phyloP scores from a whole-genome alignment of 2,888 invertebrate species.

The Drosophila paranaensis region DNA sequence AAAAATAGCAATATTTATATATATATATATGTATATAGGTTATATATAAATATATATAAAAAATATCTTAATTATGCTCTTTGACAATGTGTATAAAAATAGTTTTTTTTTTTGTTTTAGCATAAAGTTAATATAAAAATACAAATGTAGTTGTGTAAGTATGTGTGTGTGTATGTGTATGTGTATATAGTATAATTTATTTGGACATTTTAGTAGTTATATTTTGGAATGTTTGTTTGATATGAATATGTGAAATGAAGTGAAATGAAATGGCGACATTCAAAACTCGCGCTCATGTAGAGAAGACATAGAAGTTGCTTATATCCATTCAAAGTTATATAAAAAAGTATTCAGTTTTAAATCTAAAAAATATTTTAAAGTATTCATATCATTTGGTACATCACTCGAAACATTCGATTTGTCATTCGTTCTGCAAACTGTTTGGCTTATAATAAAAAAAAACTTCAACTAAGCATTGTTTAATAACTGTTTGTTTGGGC shows the following conservation, averaged over 20 bases:
- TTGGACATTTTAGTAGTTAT: conserved; percentile 27
- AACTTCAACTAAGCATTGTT: conserved; percentile 40
- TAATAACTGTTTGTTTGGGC: conserved; percentile 31
- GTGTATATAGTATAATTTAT: conserved; percentile 20
- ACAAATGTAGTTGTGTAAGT: conserved; percentile 37
- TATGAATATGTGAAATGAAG: conserved; percentile 35
- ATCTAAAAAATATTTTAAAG: neutral
- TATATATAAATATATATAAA: conserved; percentile 53
- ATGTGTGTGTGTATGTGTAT: conserved; percentile 6
- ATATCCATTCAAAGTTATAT: conserved; percentile 6
- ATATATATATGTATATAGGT: conserved; percentile 33
- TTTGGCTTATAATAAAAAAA: conserved; percentile 31
- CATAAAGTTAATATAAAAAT: conserved; percentile 47
- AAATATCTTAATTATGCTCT: conserved; percentile 59
- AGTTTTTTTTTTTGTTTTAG: conserved; percentile 23
- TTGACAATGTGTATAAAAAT: conserved; percentile 72
- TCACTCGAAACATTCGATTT: neutral
- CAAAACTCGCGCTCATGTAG: neutral
- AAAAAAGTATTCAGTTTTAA: neutral
- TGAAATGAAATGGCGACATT: conserved; percentile 9
- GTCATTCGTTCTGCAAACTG: neutral
- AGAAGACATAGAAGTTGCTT: neutral
- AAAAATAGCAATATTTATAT: conserved; percentile 70
- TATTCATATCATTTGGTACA: conserved; percentile 3
- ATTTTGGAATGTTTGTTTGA: conserved; percentile 22